Evolutionary conservation across 2,888 invertebrate species (phyloP), one percentile per base, ranked within the genome.

Genomic region (Lasioglossum marginatum): DNA sequence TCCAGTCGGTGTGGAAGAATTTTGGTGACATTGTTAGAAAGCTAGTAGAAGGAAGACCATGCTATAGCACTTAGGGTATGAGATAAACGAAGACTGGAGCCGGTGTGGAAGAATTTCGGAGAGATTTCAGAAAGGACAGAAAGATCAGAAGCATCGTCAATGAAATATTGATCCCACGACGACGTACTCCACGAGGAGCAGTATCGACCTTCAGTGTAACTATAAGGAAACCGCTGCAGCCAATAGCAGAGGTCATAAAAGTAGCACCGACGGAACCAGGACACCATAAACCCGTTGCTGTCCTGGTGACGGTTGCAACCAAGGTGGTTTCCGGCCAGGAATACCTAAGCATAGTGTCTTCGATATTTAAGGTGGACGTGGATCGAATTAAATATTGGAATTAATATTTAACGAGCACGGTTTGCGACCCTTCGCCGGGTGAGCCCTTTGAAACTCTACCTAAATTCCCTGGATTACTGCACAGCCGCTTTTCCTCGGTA

Each of bases 201-300:
- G 80, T 86, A 86, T 87, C 82, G 86, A 82, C 83, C 80, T 81
- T 83, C 63, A 5, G 70, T 14, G 60, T 60, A 81, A 74, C 74
- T 84, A 60, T 79, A 82, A 81, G 81, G 88, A 63, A 77, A 86
- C 88, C 74, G 86, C 82, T 83, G 90, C 81, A 85, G 80, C 87
- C 83, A 81, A 87, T 89, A 76, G 83, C 77, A 43, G 57, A 31
- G 77, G 57, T 75, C 88, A 84, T 89, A 89, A 90, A 90, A 89
- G 83, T 87, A 84, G 81, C 79, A 81, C 52, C 74, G 63, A 78
- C 81, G 60, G 81, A 76, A 74, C 73, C 80, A 68, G 81, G 83
- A 60, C 81, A 83, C 88, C 77, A 76, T 84, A 86, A 84, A 88
- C 82, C 83, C 43, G 83, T 72, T 82, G 80, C 57, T 57, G 77